phyloP scores from a whole-genome alignment of 2,888 invertebrate species.

The Yponomeuta plumbellus region DNA sequence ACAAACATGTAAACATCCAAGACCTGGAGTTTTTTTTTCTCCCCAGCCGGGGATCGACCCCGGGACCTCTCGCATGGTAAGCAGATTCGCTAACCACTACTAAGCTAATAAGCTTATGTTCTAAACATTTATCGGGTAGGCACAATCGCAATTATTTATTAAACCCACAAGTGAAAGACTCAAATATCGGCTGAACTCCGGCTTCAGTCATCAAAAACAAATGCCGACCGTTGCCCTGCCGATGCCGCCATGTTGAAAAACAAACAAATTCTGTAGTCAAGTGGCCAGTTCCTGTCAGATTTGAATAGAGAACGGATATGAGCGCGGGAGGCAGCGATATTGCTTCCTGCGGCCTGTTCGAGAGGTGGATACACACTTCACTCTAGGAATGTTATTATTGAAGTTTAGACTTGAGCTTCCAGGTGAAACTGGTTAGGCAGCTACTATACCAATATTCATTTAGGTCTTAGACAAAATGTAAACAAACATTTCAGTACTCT shows the following conservation, averaged over 20 bases:
- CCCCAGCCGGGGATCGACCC: too few relatives aligned
- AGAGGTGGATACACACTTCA: slow-evolving; percentile 8
- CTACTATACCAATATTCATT: too few relatives aligned
- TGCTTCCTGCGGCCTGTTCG: not conserved
- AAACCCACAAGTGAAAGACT: not conserved
- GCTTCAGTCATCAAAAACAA: not conserved
- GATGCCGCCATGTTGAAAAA: not conserved
- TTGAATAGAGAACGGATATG: slow-evolving; percentile 24
- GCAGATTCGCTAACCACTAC: too few relatives aligned
- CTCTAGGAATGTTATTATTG: slow-evolving; percentile 1
- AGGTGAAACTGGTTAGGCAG: not conserved
- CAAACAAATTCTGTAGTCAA: not conserved
- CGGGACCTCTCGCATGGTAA: too few relatives aligned
- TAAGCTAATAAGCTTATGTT: too few relatives aligned
- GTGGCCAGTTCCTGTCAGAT: slow-evolving; percentile 1
- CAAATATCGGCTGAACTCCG: not conserved
- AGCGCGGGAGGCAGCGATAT: slow-evolving; percentile 20
- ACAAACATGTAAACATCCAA: too few relatives aligned
- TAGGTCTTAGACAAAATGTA: too few relatives aligned
- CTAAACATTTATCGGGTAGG: not conserved
- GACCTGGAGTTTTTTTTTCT: too few relatives aligned
- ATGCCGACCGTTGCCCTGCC: not conserved
- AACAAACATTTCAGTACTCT: too few relatives aligned
- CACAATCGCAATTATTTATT: not conserved
- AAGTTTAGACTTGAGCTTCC: not conserved